Percentiles rank a stretch among this genome's conserved stretches.
Evolutionary conservation across 2,888 invertebrate genomes (phyloP).

Genomic region (Drosophila histrio): DNA sequence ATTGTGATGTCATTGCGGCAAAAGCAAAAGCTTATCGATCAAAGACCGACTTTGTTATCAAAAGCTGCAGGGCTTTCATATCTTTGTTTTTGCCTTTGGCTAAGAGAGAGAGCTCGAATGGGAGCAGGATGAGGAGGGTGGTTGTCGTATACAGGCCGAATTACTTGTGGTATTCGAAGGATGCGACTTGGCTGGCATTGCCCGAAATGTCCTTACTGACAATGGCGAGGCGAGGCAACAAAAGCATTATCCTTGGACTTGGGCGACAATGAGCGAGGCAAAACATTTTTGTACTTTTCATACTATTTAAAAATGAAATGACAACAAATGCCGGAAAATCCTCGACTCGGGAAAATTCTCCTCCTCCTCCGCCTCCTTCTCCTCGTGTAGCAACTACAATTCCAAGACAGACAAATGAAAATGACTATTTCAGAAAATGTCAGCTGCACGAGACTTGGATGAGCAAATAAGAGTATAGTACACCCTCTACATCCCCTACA

Average conservation of each 20-base stretch:
- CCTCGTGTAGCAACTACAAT: too few species aligned
- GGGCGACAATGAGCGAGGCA: slow-evolving; percentile 33
- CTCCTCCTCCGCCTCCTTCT: too few species aligned
- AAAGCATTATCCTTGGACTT: slow-evolving; percentile 68
- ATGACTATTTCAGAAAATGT: slow-evolving; percentile 50
- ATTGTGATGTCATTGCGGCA: slow-evolving; percentile 13
- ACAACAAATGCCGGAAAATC: slow-evolving; percentile 47
- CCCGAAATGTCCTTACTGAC: slow-evolving; percentile 41
- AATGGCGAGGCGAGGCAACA: slow-evolving; percentile 41
- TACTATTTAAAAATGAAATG: slow-evolving; percentile 54
- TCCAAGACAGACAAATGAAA: slow-evolving; percentile 54
- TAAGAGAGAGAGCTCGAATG: neutral
- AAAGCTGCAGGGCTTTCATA: slow-evolving; percentile 4
- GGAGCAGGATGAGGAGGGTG: neutral
- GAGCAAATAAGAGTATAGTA: neutral
- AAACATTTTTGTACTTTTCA: slow-evolving; percentile 64
- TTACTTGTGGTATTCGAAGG: neutral
- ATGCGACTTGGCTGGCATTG: neutral
- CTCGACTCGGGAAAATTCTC: too few species aligned
- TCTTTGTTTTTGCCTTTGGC: slow-evolving; percentile 1
- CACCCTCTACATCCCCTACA: neutral
- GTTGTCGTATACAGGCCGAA: neutral
- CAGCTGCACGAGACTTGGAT: slow-evolving; percentile 22
- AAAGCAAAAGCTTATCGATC: slow-evolving; percentile 12
- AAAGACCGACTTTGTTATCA: neutral